Conservation (phyloP, 2,797 vertebrate species). For the Typhlichthys eigenmanni region DNA sequence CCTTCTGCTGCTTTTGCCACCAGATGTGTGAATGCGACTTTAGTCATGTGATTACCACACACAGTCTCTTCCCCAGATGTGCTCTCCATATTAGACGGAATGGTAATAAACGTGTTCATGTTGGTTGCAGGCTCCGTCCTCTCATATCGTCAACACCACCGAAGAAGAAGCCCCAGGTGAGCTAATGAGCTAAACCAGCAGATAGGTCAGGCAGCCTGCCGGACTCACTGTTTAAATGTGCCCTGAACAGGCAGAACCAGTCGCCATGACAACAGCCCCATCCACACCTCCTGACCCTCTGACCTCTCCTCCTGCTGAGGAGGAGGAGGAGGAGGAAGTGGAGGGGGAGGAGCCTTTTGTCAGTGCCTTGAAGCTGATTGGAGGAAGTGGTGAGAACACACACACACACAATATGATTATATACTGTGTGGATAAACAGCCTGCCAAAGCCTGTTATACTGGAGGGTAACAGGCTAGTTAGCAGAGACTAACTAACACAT, state of each 20-base stretch:
- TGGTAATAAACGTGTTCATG: neutral
- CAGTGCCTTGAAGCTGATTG: conserved; percentile 90
- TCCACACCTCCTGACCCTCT: conserved; percentile 69
- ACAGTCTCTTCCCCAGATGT: too few species aligned
- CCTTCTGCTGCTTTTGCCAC: too few species aligned
- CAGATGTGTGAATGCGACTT: too few species aligned
- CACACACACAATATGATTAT: neutral
- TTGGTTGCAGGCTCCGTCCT: conserved; percentile 81
- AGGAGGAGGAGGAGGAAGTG: conserved; percentile 81
- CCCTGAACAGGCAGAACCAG: neutral
- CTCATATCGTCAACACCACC: conserved; percentile 81
- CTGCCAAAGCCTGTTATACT: too few species aligned
- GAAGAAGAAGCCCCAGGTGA: conserved; percentile 85
- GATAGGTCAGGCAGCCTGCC: neutral
- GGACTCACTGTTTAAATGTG: neutral
- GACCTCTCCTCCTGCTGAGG: conserved; percentile 61
- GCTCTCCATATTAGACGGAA: neutral
- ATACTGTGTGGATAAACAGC: neutral
- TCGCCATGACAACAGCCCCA: conserved; percentile 13
- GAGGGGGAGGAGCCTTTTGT: conserved; percentile 89
- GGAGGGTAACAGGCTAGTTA: neutral
- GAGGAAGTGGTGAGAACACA: conserved; percentile 73
- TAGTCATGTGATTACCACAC: too few species aligned
- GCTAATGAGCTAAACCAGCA: neutral
- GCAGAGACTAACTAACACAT: neutral